Percentiles rank a stretch among this genome's conserved stretches.
Evolutionary conservation across 2,888 invertebrate genomes (phyloP).

Genomic region (Pecten maximus): DNA sequence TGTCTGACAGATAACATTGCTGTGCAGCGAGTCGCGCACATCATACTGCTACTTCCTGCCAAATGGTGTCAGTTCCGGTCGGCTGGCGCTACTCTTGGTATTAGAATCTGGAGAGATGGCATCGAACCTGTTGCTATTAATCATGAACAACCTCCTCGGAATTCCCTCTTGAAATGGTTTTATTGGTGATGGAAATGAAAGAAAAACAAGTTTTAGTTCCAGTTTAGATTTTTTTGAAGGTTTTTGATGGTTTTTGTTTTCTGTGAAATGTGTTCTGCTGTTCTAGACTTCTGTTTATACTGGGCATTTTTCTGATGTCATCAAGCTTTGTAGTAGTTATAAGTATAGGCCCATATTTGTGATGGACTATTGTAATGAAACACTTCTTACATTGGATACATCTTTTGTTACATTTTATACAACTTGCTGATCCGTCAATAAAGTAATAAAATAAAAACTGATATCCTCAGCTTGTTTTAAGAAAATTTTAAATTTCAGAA

Average conservation of each 20-base stretch:
- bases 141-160: neutral
- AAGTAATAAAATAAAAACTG: no score
- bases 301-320: neutral
- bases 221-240: neutral
- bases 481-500: no score
- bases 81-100: conserved; percentile 4
- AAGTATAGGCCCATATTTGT: neutral
- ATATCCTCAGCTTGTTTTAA: no score
- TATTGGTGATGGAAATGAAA: conserved; percentile 26
- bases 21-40: conserved; percentile 20
- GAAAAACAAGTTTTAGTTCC: conserved; percentile 35
- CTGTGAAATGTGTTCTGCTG: conserved; percentile 2
- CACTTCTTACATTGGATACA: neutral
- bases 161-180: neutral
- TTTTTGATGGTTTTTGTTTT: conserved; percentile 25
- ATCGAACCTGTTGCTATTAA: conserved; percentile 27
- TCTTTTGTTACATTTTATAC: no score
- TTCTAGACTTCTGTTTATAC: neutral
- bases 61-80: conserved; percentile 24
- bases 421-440: no score
- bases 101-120: neutral
- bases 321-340: neutral
- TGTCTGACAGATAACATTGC: conserved; percentile 13
- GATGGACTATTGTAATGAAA: neutral
- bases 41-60: neutral